Evolutionary conservation across 2,113 vertebrate genomes (phyloP), one percentile per base, ranked within the genome.

Genomic region (Oreochromis niloticus): DNA sequence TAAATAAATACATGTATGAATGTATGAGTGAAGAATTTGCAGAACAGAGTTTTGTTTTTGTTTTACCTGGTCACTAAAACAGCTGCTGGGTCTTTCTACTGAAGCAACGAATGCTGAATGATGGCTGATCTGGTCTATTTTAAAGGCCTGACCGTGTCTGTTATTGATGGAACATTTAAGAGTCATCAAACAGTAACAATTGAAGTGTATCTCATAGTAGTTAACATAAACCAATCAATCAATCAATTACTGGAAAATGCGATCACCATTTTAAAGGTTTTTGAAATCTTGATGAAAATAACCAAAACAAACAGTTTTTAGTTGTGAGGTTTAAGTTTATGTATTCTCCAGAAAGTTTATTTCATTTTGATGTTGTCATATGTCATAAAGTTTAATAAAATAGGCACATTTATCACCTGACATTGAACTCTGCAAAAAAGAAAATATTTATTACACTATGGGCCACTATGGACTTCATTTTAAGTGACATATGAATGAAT

Each of bases 101-200:
- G 36, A 84, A 71, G 75, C 7, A 55, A 41, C 1, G 9, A 83
- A 9, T 1, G 2, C 4, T 68, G 46, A 93, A 43, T 73, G 55
- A 80, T 39, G 82, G 17, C 9, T 54, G 46, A 52, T 63, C 55
- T 19, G 50, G 14, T 30, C 22, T n/a, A 46, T 86, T 94, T 88
- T 88, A 86, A 94, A 90, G 27, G 36, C 3, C 39, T 78, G 81
- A 87, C 54, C 4, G n/a, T 5, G 3, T 80, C 81, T 80, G 14
- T 48, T 63, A 46, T 84, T 84, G 90, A 80, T 48, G n/a, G 55
- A 81, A 39, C 55, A 50, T 17, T 85, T 86, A 50, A 86, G 83
- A 82, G 87, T 73, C 81, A 85, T 73, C 78, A 87, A 22, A 36
- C 24, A 12, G 22, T 3, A 80, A 89, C 88, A 92, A 81, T n/a